phyloP scores from a whole-genome alignment of 1,140 invertebrate genomes.

The Uloborus diversus region DNA sequence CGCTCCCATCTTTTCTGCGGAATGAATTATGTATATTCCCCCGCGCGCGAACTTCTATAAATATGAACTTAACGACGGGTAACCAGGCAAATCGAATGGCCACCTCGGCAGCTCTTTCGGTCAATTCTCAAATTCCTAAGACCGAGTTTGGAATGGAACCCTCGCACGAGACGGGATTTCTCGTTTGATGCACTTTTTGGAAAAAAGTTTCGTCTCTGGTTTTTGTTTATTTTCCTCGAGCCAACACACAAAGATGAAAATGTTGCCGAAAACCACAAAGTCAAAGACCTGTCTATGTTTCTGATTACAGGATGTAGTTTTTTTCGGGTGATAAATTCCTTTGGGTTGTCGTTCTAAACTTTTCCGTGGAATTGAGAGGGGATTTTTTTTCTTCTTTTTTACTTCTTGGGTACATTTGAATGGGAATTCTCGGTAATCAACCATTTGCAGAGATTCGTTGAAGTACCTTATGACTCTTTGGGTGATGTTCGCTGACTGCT shows the following conservation, averaged over 20 bases:
- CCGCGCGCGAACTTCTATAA: neutral
- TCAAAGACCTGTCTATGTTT: slow-evolving; percentile 32
- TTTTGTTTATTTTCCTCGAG: neutral
- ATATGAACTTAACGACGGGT: neutral
- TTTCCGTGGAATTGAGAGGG: slow-evolving; percentile 10
- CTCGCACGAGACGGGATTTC: no score
- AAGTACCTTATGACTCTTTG: neutral
- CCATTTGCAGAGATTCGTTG: neutral
- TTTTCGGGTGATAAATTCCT: slow-evolving; percentile 20
- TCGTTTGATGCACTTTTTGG: slow-evolving; percentile 3
- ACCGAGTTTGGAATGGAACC: neutral
- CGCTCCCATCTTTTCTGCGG: neutral
- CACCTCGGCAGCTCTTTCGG: neutral
- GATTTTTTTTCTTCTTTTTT: slow-evolving; percentile 9
- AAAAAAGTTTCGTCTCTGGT: neutral
- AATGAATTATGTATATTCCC: neutral
- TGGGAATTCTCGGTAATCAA: neutral
- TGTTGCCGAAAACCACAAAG: slow-evolving; percentile 17
- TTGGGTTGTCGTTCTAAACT: neutral
- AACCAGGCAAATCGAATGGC: neutral
- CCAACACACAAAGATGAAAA: neutral
- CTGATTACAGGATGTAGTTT: neutral
- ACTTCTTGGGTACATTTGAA: neutral
- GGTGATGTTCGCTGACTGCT: no score
- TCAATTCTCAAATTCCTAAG: neutral